A percentile compares a stretch with the other conserved stretches of the same genome.
Evolutionary conservation across 2,113 vertebrate genomes (phyloP).

Genomic region (Enhydra lutris): DNA sequence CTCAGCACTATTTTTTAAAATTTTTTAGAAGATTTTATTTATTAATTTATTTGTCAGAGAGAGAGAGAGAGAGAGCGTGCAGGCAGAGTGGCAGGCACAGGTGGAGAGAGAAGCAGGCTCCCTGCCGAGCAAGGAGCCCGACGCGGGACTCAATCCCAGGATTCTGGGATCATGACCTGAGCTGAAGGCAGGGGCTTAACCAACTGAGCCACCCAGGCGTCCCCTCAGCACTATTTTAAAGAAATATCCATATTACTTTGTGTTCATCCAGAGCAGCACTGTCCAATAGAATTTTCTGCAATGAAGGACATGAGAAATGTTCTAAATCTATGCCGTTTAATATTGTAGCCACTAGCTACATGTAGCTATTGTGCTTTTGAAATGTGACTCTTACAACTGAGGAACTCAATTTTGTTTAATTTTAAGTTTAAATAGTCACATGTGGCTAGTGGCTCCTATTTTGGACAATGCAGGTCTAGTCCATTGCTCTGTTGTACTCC

Average conservation of each 20-base stretch:
- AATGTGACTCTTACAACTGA: not conserved
- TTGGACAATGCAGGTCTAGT: not conserved
- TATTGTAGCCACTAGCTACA: not conserved
- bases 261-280: not conserved
- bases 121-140: too few species aligned
- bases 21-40: too few species aligned
- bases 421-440: not conserved
- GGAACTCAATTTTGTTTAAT: not conserved
- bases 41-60: too few species aligned
- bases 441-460: not conserved
- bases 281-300: not conserved
- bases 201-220: too few species aligned
- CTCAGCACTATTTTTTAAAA: not conserved
- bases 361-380: not conserved
- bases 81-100: too few species aligned
- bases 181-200: too few species aligned
- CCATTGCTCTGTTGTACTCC: not conserved
- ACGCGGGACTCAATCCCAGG: too few species aligned
- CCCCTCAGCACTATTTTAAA: not conserved
- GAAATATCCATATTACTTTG: not conserved
- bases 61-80: too few species aligned
- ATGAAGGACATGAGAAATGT: not conserved
- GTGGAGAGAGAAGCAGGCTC: too few species aligned
- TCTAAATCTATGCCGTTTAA: not conserved
- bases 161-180: too few species aligned